phyloP scores from a whole-genome alignment of 1,140 invertebrate species.

The Alviniconcha marisindica region DNA sequence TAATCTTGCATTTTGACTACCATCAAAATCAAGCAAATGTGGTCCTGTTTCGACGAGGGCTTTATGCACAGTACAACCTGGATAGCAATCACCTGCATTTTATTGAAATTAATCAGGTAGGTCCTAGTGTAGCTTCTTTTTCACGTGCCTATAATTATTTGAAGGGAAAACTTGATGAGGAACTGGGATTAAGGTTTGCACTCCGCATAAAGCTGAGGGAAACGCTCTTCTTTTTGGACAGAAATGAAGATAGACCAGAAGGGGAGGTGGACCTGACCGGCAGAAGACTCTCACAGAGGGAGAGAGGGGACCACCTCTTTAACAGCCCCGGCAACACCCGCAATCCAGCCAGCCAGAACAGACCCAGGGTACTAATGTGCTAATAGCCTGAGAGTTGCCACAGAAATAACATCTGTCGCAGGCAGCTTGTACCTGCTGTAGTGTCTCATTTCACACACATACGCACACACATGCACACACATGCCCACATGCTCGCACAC shows the following conservation, averaged over 20 bases:
- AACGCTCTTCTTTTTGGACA: background rate
- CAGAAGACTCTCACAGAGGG: background rate
- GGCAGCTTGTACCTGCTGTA: too few relatives aligned
- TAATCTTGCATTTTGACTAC: too few relatives aligned
- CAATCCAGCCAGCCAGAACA: background rate
- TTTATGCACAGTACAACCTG: background rate
- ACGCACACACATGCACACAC: too few relatives aligned
- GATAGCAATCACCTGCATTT: background rate
- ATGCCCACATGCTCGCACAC: too few relatives aligned
- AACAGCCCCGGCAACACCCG: background rate
- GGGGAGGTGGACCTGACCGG: background rate
- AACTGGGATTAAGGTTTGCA: background rate
- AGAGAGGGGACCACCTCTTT: conserved; percentile 27
- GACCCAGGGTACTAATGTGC: conserved; percentile 22
- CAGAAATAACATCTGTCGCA: too few relatives aligned
- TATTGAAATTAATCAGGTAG: background rate
- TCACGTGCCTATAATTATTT: too few relatives aligned
- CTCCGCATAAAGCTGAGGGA: background rate
- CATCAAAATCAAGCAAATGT: too few relatives aligned
- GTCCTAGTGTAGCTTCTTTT: background rate
- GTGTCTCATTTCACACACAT: too few relatives aligned
- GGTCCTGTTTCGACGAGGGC: background rate
- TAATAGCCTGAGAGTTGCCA: too few relatives aligned
- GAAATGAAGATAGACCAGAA: background rate
- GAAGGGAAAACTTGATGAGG: too few relatives aligned